Base-by-base conservation (phyloP, 1,140 invertebrate genomes). In the Drosophila ficusphila region DNA sequence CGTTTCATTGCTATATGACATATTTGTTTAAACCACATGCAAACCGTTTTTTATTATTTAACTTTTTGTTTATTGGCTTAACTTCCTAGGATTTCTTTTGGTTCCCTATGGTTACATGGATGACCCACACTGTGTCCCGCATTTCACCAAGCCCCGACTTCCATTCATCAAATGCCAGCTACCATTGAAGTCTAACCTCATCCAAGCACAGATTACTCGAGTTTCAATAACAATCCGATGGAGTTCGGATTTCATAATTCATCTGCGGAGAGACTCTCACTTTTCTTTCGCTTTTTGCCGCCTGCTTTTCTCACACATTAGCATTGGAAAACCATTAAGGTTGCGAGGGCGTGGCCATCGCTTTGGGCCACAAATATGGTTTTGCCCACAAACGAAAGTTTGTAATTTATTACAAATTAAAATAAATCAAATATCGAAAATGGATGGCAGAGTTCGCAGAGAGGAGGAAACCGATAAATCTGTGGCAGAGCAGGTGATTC, bases 321-420 rank as follows among this genome's bases (percentile, higher is more conserved):
- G 75, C 77, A 81, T 81, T 81, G 72, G 41, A 82, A 81, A 81
- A 38, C 78, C 78, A 81, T 81, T 82, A 54, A 44, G 69, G 51
- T 7, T 19, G 27, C 34, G 62, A 67, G 46, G 64, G 64, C 60
- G 64, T 51, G 64, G 60, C 44, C 8, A 3, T 19, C 1, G 42
- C 58, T 46, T 8, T 4, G 33, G 60, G 61, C 27, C 62, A 51
- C 49, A 62, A 62, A 61, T 61, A 58, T 47, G 56, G 23, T 27
- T 67, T 14, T 27, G 60, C 33, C 56, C 42, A 77, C 78, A 81
- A 60, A 68, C 65, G 68, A 82, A 82, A 82, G 74, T 73, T 76
- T 7, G 61, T 82, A 65, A 78, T 82, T 83, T 82, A 82, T 83
- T 82, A 83, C 79, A 83, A 82, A 82, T 82, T 82, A 82, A 82